Conservation (phyloP, 2,113 vertebrate species). For the Mustelus asterias region DNA sequence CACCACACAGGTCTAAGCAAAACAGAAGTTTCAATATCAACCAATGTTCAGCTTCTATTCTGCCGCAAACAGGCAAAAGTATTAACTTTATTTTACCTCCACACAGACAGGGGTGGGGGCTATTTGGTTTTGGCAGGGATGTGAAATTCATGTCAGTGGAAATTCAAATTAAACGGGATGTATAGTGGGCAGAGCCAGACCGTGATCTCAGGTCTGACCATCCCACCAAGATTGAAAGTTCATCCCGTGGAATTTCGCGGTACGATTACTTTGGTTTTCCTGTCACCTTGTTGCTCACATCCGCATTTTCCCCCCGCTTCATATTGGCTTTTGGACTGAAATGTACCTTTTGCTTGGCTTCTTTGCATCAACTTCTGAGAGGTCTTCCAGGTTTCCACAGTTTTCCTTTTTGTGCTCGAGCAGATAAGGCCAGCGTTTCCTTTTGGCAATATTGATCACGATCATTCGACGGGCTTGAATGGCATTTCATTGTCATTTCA, state of each 20-base stretch:
- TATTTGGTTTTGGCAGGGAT: background rate
- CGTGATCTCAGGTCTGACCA: background rate
- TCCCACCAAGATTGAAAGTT: background rate
- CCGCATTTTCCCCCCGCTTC: background rate
- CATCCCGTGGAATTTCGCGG: background rate
- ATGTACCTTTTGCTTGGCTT: conserved; percentile 13
- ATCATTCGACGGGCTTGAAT: background rate
- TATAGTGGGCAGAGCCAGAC: background rate
- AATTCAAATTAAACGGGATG: background rate
- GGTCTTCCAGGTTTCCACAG: background rate
- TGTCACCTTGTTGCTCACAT: conserved; percentile 18
- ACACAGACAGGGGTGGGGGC: background rate
- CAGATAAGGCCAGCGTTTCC: background rate
- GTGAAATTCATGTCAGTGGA: background rate
- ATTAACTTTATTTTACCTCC: background rate
- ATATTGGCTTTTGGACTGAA: background rate
- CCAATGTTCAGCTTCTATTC: background rate
- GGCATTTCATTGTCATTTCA: background rate
- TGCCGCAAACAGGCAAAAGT: background rate
- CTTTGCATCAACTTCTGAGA: background rate
- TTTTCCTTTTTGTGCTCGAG: background rate
- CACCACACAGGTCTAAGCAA: background rate
- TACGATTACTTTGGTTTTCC: conserved; percentile 33
- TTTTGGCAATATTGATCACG: background rate
- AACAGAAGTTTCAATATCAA: background rate